Conservation (phyloP, 2,888 invertebrate genomes). For the Ischnura elegans region DNA sequence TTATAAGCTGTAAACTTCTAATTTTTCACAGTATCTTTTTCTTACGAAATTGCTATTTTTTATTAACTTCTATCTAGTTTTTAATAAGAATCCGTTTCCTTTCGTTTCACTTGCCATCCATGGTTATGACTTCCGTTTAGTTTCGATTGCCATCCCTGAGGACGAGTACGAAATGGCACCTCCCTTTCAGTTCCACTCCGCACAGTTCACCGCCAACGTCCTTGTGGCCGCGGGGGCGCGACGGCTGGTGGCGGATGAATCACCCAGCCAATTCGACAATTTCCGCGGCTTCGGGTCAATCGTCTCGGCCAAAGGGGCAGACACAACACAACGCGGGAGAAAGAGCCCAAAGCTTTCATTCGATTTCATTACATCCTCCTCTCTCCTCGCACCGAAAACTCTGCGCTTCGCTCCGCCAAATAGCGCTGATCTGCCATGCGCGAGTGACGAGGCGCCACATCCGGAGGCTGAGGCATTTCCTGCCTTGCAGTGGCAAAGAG, state of each 20-base stretch:
- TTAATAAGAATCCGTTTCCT: too few species aligned
- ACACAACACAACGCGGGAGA: neutral
- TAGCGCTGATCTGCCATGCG: neutral
- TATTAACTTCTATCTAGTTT: too few species aligned
- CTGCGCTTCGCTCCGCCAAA: neutral
- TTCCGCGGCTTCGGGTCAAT: neutral
- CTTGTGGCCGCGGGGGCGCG: neutral
- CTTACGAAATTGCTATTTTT: too few species aligned
- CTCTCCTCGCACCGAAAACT: constrained; percentile 5
- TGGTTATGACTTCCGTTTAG: too few species aligned
- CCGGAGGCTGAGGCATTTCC: constrained; percentile 21
- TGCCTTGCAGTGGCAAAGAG: neutral
- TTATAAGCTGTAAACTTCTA: too few species aligned
- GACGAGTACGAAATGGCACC: too few species aligned
- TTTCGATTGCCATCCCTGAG: too few species aligned
- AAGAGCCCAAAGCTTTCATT: neutral
- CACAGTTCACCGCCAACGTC: neutral
- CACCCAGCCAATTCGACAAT: neutral
- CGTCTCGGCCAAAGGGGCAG: neutral
- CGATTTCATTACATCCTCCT: neutral
- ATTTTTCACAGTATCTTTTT: too few species aligned
- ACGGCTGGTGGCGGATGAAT: neutral
- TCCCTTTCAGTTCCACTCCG: too few species aligned
- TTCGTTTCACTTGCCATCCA: too few species aligned
- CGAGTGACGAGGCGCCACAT: neutral